Percentiles rank a stretch among this genome's conserved stretches.
Conservation (phyloP, 2,113 vertebrate species). For the Tupaia tana region DNA sequence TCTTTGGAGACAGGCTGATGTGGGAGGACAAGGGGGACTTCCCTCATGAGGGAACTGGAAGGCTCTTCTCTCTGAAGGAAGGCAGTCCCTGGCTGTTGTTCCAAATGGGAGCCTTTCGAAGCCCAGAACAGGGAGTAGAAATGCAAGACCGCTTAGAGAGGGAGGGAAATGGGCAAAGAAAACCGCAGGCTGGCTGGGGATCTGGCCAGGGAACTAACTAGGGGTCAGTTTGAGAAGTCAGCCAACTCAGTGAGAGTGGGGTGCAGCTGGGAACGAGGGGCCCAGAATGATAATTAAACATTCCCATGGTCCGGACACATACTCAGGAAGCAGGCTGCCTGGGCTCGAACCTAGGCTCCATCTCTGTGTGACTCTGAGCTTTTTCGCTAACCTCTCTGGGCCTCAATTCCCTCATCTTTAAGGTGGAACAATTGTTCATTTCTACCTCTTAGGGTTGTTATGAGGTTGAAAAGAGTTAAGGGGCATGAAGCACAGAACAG, state of each 20-base stretch:
- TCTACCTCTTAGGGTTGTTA: background rate
- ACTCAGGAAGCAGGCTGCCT: background rate
- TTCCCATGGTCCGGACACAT: background rate
- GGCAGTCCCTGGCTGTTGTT: background rate
- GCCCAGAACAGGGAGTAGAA: conserved; percentile 40
- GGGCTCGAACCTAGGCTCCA: background rate
- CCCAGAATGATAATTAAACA: background rate
- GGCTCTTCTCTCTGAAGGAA: conserved; percentile 57
- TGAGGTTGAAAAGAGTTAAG: background rate
- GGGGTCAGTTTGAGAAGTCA: background rate
- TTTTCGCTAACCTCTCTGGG: background rate
- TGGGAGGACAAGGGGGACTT: conserved; percentile 63
- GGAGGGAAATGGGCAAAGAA: conserved; percentile 45
- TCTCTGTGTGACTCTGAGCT: conserved; percentile 1
- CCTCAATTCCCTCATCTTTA: background rate
- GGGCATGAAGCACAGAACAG: background rate
- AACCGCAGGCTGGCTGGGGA: background rate
- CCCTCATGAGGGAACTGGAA: background rate
- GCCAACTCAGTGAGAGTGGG: background rate
- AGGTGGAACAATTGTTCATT: background rate
- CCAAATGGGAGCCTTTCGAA: background rate
- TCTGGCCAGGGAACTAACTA: background rate
- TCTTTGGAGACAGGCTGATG: conserved; percentile 65
- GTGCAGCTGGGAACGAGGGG: background rate
- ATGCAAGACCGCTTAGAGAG: conserved; percentile 30